phyloP scores from a whole-genome alignment of 2,797 vertebrate species.

The Microhierax caerulescens region DNA sequence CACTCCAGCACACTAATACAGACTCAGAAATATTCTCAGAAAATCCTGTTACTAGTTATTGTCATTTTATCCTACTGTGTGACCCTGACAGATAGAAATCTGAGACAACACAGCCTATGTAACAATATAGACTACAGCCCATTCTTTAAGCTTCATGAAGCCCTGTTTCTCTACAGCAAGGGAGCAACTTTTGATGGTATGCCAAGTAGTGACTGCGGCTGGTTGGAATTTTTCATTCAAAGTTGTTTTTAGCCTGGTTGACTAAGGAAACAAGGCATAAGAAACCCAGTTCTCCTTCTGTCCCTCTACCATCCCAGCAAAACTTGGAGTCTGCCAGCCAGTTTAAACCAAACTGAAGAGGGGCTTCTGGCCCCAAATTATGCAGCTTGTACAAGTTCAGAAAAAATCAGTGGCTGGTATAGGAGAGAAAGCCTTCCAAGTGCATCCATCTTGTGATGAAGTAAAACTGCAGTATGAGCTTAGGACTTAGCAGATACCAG shows the following conservation, averaged over 20 bases:
- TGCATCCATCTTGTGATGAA: not conserved
- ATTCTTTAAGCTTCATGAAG: not conserved
- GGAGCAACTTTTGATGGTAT: not conserved
- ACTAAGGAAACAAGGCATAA: not conserved
- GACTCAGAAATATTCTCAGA: not conserved
- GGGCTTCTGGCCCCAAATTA: not conserved
- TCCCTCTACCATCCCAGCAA: not conserved
- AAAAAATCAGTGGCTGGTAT: not conserved
- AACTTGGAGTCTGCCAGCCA: not conserved
- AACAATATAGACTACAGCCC: not conserved
- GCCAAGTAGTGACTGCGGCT: conserved; percentile 29
- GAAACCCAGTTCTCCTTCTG: not conserved
- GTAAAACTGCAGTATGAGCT: not conserved
- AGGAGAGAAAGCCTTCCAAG: not conserved
- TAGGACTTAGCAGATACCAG: not conserved
- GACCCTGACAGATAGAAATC: not conserved
- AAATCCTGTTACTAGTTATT: not conserved
- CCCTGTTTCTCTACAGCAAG: not conserved
- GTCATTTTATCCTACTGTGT: not conserved
- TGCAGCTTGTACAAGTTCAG: not conserved
- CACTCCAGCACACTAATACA: not conserved
- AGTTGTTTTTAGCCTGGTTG: conserved; percentile 19
- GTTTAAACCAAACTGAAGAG: not conserved
- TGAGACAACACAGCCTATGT: not conserved
- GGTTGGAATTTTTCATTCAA: conserved; percentile 46